Evolutionary conservation across 2,888 invertebrate species (phyloP), one percentile per base, ranked within the genome.

Genomic region (Protonemura montana): DNA sequence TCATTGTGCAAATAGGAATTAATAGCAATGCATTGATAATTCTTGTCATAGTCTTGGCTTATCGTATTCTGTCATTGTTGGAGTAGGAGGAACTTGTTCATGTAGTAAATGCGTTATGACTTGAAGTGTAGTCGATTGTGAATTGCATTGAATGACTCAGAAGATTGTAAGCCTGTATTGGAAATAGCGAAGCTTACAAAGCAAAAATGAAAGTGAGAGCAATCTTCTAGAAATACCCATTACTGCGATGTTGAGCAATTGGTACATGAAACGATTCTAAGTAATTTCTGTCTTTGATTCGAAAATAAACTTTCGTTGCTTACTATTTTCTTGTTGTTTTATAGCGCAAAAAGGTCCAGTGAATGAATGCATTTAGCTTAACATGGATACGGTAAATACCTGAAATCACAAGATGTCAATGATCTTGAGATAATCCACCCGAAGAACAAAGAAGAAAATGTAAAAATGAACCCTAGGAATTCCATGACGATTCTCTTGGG

Each of bases 131-230:
- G 41, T 41, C 59, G 1, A 59, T 10, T 6, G 35, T 59, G 21
- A 59, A 59, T 21, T 59, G 59, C 3, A 59, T 59, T 59, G 16
- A 59, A 59, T 59, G 21, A 59, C 59, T 16, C 16, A 7, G 59
- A 13, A 59, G 59, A 59, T 13, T 59, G 2, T 10, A 21, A 59
- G 59, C 59, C 21, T 10, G 13, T 59, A 59, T 59, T 59, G 59
- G 21, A 59, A 41, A 41, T 59, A 1, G 59, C 59, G 13, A 35
- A 35, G 13, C 59, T 7, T 10, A 59, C 59, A 59, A 59, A 21
- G 59, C 59, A 59, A 59, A 35, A 59, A 59, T 59, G 59, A 59
- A 59, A 59, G 59, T 59, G 59, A 59, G 59, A 7, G 59, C 59
- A 59, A 59, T 59, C 13, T n/a, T n/a, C n/a, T n/a, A n/a, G n/a